Evolutionary conservation across 2,797 vertebrate genomes (phyloP).

Genomic region (Schizothorax lantsangensis): DNA sequence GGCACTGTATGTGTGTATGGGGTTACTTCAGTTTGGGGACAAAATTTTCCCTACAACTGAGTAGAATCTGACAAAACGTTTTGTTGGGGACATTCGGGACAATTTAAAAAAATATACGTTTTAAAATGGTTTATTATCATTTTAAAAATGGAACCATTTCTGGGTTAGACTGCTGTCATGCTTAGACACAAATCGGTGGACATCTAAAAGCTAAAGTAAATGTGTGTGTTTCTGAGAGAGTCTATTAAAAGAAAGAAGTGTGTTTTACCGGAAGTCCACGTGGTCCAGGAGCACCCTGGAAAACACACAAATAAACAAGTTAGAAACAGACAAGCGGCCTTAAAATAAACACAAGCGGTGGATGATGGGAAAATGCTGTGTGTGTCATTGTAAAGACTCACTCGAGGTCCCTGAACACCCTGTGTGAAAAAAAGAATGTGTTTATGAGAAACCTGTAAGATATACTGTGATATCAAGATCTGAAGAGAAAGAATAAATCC

Average conservation of each 20-base stretch:
- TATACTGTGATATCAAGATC: background rate
- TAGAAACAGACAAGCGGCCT: background rate
- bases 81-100: background rate
- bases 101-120: background rate
- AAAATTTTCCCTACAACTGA: background rate
- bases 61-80: background rate
- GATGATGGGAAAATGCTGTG: background rate
- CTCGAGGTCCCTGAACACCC: conserved; percentile 92
- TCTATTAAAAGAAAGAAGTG: background rate
- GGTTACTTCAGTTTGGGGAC: background rate
- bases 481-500: background rate
- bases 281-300: conserved; percentile 90
- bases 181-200: background rate
- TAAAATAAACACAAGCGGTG: background rate
- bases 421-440: conserved; percentile 66
- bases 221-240: background rate
- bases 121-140: background rate
- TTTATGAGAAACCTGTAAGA: conserved; percentile 9
- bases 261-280: conserved; percentile 88
- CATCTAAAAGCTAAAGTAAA: background rate
- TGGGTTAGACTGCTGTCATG: background rate
- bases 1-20: background rate
- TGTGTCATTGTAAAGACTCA: conserved; percentile 72
- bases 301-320: conserved; percentile 35
- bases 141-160: background rate